Percentiles rank a stretch among this genome's conserved stretches.
Evolutionary conservation across 2,797 vertebrate species (phyloP).

Genomic region (Pseudochaenichthys georgianus): DNA sequence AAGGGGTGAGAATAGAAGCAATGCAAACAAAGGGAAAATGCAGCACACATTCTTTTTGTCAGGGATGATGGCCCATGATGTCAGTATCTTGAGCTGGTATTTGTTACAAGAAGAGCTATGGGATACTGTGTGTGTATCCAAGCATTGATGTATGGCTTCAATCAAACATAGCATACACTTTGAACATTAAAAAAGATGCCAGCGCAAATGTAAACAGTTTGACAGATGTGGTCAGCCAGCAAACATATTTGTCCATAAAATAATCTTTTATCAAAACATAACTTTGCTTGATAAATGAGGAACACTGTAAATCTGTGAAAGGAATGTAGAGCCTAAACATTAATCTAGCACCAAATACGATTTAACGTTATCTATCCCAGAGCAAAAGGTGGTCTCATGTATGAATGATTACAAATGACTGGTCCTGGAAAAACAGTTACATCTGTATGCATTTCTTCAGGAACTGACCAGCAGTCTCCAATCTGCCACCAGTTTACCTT

Average conservation of each 20-base stretch:
- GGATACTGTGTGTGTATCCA: conserved; percentile 32
- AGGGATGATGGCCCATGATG: conserved; percentile 28
- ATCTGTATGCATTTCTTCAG: no score
- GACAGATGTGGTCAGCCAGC: conserved; percentile 19
- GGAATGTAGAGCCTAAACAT: conserved; percentile 9
- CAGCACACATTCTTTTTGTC: conserved; percentile 39
- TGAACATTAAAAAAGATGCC: conserved; percentile 20
- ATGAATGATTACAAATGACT: conserved; percentile 27
- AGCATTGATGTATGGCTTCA: conserved; percentile 41
- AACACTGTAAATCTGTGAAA: conserved; percentile 15
- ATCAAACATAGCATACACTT: conserved; percentile 23
- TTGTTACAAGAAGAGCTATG: conserved; percentile 13
- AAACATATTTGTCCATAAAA: conserved; percentile 25
- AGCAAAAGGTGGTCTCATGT: conserved; percentile 18
- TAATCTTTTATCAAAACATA: conserved; percentile 1
- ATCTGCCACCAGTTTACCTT: no score
- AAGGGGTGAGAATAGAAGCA: conserved; percentile 50
- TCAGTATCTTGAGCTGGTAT: conserved; percentile 14
- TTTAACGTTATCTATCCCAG: conserved; percentile 4
- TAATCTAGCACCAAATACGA: conserved; percentile 10
- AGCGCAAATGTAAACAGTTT: conserved; percentile 30
- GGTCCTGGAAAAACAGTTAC: not conserved
- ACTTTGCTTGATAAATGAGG: conserved; percentile 37
- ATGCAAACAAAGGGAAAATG: conserved; percentile 38
- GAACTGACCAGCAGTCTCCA: no score